Base-by-base conservation (phyloP, 2,113 vertebrate species). In the Hyperopisus bebe region DNA sequence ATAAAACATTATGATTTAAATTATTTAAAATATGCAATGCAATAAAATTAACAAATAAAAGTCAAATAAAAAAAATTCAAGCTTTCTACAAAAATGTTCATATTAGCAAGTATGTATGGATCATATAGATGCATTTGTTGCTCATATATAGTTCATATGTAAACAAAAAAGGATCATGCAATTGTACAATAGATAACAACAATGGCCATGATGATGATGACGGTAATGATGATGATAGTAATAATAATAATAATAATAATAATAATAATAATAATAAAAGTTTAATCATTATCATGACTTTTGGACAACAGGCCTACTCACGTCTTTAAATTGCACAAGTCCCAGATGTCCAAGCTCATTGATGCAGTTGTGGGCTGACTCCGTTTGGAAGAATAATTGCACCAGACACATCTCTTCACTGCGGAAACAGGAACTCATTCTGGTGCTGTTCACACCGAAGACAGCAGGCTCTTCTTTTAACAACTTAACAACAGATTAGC, bases 251-350 rank as follows among this genome's bases (percentile, higher is more conserved):
- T 19, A 53, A 53, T 19, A 53, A 19, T 19, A 19, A 58, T 58
- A 66, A 27, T 66, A 27, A 66, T 27, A 66, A 66, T 11, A 27
- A 66, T 66, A 31, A 31, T n/a, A 1, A 70, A 31, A 13, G 27
- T 70, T 70, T 44, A 82, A 82, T 82, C 15, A 44, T 39, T 19
- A 82, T 44, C 1, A 0, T 44, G 77, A 19, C 77, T 42, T 44
- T 21, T 31, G 62, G 62, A 70, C 62, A 27, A 13, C 35, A 44
- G 77, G 39, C 46, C 39, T 89, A 94, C 92, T 94, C 87, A 94
- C 94, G 82, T 94, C 94, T 91, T 90, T 92, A 86, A 94, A 94
- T 66, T 94, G 92, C 89, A 93, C 94, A 17, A 94, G 88, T 87
- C 94, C 94, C 5, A 94, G 93, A 53, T 92, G 90, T 11, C 93